Evolutionary conservation across 2,113 vertebrate species (phyloP), one percentile per base, ranked within the genome.

Genomic region (Burhinus bistriatus): DNA sequence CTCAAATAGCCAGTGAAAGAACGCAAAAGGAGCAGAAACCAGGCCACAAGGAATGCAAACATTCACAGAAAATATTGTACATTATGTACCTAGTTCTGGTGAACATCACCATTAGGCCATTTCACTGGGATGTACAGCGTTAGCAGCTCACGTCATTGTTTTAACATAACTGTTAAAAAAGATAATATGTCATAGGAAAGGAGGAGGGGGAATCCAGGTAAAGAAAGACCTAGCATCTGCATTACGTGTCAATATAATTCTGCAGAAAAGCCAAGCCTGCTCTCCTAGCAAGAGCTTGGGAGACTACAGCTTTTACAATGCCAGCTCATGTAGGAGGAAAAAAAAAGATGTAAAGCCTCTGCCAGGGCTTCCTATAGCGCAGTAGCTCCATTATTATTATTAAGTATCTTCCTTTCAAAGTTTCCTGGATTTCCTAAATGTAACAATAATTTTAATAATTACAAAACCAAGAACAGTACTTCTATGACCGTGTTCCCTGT

Each of bases 361-460:
- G 61, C 88, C 64, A 95, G 62, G 78, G 77, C 72, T 96, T 97
- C 93, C 94, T 75, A 89, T 71, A 93, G 87, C 0, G 23, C 88
- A 79, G 54, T 72, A 77, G 49, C 44, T 95, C 79, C 57, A 58
- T 90, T 96, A 93, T 88, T 95, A 65, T 87, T 94, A 90, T 92
- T 94, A 96, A 97, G 64, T 45, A 84, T 93, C 91, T 88, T 92
- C 62, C 92, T 96, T 97, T 98, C 96, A 93, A 93, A 97, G 84
- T 96, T 96, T 95, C 71, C 90, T 72, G 84, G 40, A 79, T 95
- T 97, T 97, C 89, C 97, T 98, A 95, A 97, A 97, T 83, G 94
- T 97, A 98, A 97, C 94, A 97, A 96, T 97, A 94, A 98, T 96
- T 97, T 94, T 97, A 98, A 98, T 98, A 98, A 98, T 98, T 97